Conservation (phyloP, 1,140 invertebrate species). For the Drosophila suzukii region DNA sequence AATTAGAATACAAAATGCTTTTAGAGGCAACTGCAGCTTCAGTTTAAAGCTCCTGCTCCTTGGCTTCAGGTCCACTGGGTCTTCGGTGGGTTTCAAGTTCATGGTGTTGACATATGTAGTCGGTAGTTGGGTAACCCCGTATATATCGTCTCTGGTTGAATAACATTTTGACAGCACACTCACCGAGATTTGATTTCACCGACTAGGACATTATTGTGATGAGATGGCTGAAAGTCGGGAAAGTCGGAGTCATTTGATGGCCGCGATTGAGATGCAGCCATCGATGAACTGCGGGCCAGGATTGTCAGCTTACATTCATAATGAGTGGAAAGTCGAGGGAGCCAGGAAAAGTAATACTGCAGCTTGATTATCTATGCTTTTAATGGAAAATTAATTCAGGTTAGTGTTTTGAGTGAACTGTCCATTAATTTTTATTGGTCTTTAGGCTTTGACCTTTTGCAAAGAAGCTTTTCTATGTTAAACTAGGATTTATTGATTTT, state of each 20-base stretch:
- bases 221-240: slow-evolving; percentile 48
- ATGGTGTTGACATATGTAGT: slow-evolving; percentile 80
- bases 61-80: slow-evolving; percentile 11
- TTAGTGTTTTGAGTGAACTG: background rate
- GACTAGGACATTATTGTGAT: slow-evolving; percentile 59
- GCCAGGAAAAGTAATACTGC: slow-evolving; percentile 18
- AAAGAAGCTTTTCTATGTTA: background rate
- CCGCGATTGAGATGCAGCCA: slow-evolving; percentile 47
- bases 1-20: slow-evolving; percentile 83
- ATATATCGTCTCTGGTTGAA: slow-evolving; percentile 8
- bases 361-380: slow-evolving; percentile 18
- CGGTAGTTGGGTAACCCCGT: slow-evolving; percentile 26
- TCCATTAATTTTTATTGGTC: background rate
- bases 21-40: slow-evolving; percentile 43
- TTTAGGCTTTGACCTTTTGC: background rate
- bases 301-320: slow-evolving; percentile 65
- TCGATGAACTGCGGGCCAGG: slow-evolving; percentile 58
- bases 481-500: slow-evolving; percentile 2
- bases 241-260: slow-evolving; percentile 43
- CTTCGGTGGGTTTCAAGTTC: slow-evolving; percentile 70
- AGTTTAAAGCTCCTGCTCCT: slow-evolving; percentile 14
- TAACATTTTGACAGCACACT: slow-evolving; percentile 38
- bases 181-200: slow-evolving; percentile 25
- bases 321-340: slow-evolving; percentile 65
- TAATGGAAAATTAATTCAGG: slow-evolving; percentile 35